These are phyloP conservation scores for Campylomormyrus numenius DNA, from an alignment of 2,113 vertebrate genomes.

Conservation along the genomic window DNA sequence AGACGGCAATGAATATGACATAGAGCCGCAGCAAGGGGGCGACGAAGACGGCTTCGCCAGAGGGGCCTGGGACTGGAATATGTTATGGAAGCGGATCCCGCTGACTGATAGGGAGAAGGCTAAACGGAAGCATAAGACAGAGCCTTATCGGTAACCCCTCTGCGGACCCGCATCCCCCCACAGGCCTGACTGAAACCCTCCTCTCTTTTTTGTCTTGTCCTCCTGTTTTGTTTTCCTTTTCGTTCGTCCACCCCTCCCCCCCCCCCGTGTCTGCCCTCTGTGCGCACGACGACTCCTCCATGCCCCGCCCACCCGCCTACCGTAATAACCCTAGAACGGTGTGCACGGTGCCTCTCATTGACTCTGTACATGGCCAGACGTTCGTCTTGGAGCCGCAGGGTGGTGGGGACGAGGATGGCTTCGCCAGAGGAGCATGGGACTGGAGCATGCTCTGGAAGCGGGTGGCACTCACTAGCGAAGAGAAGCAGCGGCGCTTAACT, in stretches of 20 bases:
- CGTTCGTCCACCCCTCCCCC: slow-evolving; percentile 46
- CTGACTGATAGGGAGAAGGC: slow-evolving; percentile 90
- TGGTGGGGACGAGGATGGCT: slow-evolving; percentile 91
- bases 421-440: slow-evolving; percentile 97
- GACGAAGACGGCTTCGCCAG: slow-evolving; percentile 96
- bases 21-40: slow-evolving; percentile 97
- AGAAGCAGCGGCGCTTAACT: slow-evolving; percentile 85
- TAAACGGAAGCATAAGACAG: slow-evolving; percentile 83
- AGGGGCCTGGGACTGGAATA: slow-evolving; percentile 98
- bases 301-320: slow-evolving; percentile 24
- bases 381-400: slow-evolving; percentile 81
- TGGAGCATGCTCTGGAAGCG: slow-evolving; percentile 99
- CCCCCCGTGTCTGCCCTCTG: slow-evolving; percentile 38
- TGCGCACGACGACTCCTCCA: slow-evolving; percentile 4
- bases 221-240: background rate
- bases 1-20: slow-evolving; percentile 96
- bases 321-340: slow-evolving; percentile 70
- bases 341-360: slow-evolving; percentile 95
- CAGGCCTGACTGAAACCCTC: slow-evolving; percentile 53
- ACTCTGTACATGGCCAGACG: slow-evolving; percentile 88
- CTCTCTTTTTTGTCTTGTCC: slow-evolving; percentile 47
- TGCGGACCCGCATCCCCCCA: slow-evolving; percentile 30
- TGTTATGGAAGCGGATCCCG: slow-evolving; percentile 95
- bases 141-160: slow-evolving; percentile 90
- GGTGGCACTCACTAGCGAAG: slow-evolving; percentile 79